Base-by-base conservation (phyloP, 2,888 invertebrate species). In the Meliscaeva auricollis region DNA sequence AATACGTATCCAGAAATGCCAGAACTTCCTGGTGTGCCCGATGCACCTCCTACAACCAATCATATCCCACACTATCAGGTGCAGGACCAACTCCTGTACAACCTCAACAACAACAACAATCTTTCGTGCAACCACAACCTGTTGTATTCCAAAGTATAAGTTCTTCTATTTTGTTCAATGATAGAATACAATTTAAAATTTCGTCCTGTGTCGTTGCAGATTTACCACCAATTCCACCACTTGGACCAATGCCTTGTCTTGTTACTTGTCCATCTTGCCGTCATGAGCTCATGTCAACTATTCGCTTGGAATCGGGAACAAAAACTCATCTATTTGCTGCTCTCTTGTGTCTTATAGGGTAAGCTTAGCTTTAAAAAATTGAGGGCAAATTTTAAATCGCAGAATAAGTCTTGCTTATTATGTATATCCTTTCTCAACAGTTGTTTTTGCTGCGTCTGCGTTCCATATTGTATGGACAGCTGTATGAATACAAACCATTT, bases 401-500 rank as follows among this genome's bases (percentile, higher is more conserved):
- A n/a, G n/a, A n/a, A n/a, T n/a, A n/a, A n/a, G 7, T 48, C 1
- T 35, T 35, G 35, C 35, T 35, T n/a, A n/a, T n/a, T n/a, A n/a
- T n/a, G n/a, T n/a, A n/a, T n/a, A n/a, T 41, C 17, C 17, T 50
- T 46, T 2, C 41, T 41, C 70, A 73, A 70, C 78, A 75, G 75
- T 50, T 74, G 50, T 9, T 89, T 87, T 32, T 90, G 89, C 58
- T 90, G 89, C 74, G 88, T 87, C 41, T 90, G 90, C 76, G 87
- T 90, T 46, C 90, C 90, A 0, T 90, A 90, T 68, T 88, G 87
- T 46, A 64, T 88, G 70, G 87, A 91, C 58, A 89, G 88, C 35
- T 91, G 90, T 70, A 90, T 90, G 80, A 90, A 87, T 80, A 88
- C 90, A 22, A 88, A 88, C 2, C 90, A 90, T 78, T 88, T 78